phyloP scores from a whole-genome alignment of 2,888 invertebrate genomes.

The Aphodius granarius region DNA sequence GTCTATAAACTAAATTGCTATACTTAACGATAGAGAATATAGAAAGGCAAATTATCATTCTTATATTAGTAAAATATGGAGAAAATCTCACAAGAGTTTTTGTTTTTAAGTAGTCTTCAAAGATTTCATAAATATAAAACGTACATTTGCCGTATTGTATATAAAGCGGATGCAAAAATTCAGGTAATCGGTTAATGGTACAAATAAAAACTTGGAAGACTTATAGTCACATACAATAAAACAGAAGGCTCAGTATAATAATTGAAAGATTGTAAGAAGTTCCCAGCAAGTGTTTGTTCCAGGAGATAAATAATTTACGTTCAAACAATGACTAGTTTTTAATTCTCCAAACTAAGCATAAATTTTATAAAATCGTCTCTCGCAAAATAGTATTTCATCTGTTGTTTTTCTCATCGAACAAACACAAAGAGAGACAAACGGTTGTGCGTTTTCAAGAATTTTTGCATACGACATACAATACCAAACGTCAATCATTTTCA shows the following conservation, averaged over 20 bases:
- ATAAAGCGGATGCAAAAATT: background rate
- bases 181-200: background rate
- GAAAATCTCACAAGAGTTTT: constrained; percentile 38
- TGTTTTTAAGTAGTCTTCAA: constrained; percentile 28
- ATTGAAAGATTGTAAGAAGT: background rate
- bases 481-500: background rate
- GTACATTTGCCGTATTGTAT: background rate
- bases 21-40: constrained; percentile 34
- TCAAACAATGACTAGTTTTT: background rate
- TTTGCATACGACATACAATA: background rate
- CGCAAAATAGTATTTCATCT: background rate
- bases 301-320: background rate
- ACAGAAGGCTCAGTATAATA: background rate
- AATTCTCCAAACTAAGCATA: background rate
- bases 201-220: constrained; percentile 1
- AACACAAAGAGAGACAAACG: background rate
- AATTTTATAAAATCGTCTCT: background rate
- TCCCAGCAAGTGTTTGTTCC: background rate
- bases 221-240: background rate
- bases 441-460: background rate
- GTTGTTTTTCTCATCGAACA: background rate
- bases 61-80: constrained; percentile 47
- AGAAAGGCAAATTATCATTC: constrained; percentile 46
- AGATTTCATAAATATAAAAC: constrained; percentile 6
- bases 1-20: constrained; percentile 45